Evolutionary conservation across 2,797 vertebrate genomes (phyloP).

Genomic region (Gadopsis marmoratus): DNA sequence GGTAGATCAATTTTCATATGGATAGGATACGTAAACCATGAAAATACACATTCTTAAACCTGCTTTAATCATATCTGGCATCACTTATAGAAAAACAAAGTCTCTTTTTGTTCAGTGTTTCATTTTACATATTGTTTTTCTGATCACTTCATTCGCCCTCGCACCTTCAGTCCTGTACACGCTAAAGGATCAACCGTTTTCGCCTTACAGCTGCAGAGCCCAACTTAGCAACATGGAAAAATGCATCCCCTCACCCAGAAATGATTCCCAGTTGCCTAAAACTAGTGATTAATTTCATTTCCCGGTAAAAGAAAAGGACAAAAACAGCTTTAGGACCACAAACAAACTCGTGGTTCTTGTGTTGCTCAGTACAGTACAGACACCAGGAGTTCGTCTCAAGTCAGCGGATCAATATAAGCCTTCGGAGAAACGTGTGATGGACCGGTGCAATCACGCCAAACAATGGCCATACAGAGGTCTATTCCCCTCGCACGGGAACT

Average conservation of each 20-base stretch:
- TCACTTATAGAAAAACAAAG: not conserved
- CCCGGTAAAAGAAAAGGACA: conserved; percentile 15
- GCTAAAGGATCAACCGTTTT: not conserved
- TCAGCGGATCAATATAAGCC: conserved; percentile 74
- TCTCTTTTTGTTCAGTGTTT: not conserved
- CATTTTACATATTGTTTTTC: not conserved
- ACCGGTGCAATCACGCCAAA: conserved; percentile 64
- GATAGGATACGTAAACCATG: not conserved
- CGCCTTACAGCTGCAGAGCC: not conserved
- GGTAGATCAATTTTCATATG: not conserved
- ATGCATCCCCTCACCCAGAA: conserved; percentile 35
- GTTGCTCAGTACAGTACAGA: conserved; percentile 54
- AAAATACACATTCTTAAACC: not conserved
- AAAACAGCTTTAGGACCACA: conserved; percentile 18
- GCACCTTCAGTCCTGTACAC: not conserved
- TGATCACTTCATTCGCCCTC: not conserved
- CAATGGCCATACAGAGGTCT: conserved; percentile 58
- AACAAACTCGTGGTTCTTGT: not conserved
- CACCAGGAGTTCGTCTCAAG: conserved; percentile 47
- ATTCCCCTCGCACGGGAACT: conserved; percentile 28
- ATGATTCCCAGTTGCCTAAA: conserved; percentile 44
- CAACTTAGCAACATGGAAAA: conserved; percentile 19
- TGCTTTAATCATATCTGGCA: not conserved
- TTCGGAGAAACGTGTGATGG: conserved; percentile 58
- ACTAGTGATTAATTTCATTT: conserved; percentile 47